These are phyloP conservation scores for Brenthis ino DNA, from an alignment of 2,888 invertebrate genomes.

Conservation along the genomic window DNA sequence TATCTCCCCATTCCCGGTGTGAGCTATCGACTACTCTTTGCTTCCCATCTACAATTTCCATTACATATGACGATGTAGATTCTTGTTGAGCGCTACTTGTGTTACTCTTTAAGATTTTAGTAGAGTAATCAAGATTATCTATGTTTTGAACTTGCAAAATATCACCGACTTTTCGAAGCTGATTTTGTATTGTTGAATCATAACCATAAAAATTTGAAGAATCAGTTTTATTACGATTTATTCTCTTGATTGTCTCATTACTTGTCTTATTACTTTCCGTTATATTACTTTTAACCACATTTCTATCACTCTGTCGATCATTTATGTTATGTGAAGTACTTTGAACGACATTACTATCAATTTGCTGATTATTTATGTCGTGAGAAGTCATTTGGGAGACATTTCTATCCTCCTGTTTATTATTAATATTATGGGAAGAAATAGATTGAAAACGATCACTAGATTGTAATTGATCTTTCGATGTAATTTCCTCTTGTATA, in stretches of 20 bases:
- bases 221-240: constrained; percentile 61
- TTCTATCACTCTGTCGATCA: constrained; percentile 24
- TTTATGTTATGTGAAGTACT: constrained; percentile 3
- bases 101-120: constrained; percentile 79
- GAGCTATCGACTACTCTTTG: constrained; percentile 82
- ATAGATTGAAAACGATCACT: constrained; percentile 27
- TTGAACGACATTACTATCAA: background rate
- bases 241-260: constrained; percentile 50
- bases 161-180: constrained; percentile 71
- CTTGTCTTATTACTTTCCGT: constrained; percentile 48
- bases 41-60: constrained; percentile 85
- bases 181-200: constrained; percentile 70
- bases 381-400: constrained; percentile 7
- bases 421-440: constrained; percentile 10
- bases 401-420: constrained; percentile 24
- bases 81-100: constrained; percentile 83
- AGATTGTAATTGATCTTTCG: constrained; percentile 38
- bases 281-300: constrained; percentile 43
- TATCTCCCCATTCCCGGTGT: constrained; percentile 83
- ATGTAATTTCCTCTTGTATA: constrained; percentile 56
- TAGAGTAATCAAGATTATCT: constrained; percentile 71
- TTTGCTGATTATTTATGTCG: constrained; percentile 15
- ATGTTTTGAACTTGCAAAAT: constrained; percentile 67
- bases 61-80: constrained; percentile 84
- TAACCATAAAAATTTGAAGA: constrained; percentile 76